Percentiles rank a stretch among this genome's conserved stretches.
Conservation (phyloP, 2,797 vertebrate genomes). For the Acrossocheilus wenchowensis region DNA sequence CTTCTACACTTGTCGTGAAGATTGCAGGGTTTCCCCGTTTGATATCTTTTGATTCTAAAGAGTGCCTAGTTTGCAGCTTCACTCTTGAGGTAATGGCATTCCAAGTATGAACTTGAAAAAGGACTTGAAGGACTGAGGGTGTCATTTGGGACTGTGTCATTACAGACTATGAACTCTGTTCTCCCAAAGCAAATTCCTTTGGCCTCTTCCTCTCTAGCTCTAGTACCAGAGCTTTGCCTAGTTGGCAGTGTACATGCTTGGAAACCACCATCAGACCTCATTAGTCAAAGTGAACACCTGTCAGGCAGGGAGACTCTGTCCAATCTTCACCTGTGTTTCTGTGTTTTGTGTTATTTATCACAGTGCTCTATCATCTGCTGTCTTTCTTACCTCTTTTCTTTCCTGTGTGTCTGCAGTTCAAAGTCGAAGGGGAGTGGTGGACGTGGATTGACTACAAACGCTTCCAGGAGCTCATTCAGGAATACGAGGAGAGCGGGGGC, state of each 20-base stretch:
- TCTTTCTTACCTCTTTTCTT: background rate
- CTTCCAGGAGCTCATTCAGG: constrained; percentile 85
- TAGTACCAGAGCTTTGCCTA: background rate
- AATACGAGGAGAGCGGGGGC: constrained; percentile 74
- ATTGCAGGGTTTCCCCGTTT: background rate
- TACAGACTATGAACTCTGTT: background rate
- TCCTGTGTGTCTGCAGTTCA: constrained; percentile 78
- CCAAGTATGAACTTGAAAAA: background rate
- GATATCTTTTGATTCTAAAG: background rate
- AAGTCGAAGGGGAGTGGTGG: constrained; percentile 84
- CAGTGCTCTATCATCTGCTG: background rate
- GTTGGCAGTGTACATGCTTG: background rate
- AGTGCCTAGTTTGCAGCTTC: background rate
- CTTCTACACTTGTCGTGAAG: background rate
- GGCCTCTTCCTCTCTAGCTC: background rate
- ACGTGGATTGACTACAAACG: constrained; percentile 91
- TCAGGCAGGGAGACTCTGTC: constrained; percentile 2
- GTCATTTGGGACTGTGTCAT: background rate
- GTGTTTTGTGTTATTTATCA: background rate
- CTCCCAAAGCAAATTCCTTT: background rate
- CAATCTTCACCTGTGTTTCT: background rate
- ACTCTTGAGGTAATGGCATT: background rate
- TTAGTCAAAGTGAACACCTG: constrained; percentile 36
- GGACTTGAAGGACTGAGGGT: background rate
- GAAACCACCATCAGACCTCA: constrained; percentile 8